Conservation (phyloP, 92 coral and sea anemone species). For the Palythoa grandiflora region DNA sequence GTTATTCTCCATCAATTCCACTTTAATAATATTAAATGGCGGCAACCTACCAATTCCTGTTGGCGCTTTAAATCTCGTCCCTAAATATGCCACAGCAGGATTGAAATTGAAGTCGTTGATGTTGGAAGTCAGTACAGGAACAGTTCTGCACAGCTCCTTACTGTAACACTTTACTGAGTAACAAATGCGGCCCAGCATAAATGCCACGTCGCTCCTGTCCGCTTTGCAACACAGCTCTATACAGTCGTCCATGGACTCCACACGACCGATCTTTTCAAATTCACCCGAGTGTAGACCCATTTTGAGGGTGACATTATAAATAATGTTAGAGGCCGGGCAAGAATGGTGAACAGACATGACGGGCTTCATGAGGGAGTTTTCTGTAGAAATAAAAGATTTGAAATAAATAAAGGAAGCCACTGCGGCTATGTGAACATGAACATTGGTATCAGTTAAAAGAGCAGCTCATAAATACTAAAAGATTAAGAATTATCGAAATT, state of each 20-base stretch:
- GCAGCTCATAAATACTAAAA: neutral
- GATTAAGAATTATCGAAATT: neutral
- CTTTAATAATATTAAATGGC: neutral
- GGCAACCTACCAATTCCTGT: constrained; percentile 70
- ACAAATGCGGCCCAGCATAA: constrained; percentile 95
- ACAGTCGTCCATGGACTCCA: constrained; percentile 95
- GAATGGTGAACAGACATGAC: constrained; percentile 78
- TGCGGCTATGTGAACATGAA: too few relatives aligned
- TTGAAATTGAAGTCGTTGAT: constrained; percentile 78
- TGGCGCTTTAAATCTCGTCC: constrained; percentile 60
- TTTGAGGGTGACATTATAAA: constrained; percentile 89
- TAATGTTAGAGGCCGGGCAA: constrained; percentile 87
- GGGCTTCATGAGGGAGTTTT: constrained; percentile 43
- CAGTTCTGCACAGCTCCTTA: constrained; percentile 88
- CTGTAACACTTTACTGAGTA: constrained; percentile 96
- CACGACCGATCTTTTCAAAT: constrained; percentile 89
- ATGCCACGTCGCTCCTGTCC: constrained; percentile 87
- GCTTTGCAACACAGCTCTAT: constrained; percentile 94
- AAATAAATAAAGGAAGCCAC: neutral
- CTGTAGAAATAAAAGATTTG: constrained; percentile 45
- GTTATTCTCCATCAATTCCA: neutral
- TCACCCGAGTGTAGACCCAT: constrained; percentile 99
- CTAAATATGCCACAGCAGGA: constrained; percentile 91
- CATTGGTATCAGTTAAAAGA: too few relatives aligned
- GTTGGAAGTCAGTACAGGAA: constrained; percentile 84